phyloP scores from a whole-genome alignment of 2,113 vertebrate species.

The Anguilla japonica region DNA sequence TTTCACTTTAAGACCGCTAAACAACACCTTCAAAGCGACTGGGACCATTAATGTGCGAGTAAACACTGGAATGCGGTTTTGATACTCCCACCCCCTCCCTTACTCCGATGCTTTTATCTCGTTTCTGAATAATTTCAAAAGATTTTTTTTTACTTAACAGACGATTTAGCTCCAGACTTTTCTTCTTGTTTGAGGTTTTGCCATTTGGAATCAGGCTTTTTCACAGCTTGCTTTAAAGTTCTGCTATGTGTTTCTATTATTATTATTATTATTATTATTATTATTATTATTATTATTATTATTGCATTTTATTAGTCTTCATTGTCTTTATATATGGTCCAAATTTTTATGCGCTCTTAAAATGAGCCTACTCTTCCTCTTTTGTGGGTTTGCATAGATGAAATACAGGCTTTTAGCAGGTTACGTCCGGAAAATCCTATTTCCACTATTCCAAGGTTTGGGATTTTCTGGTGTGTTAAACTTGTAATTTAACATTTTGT shows the following conservation, averaged over 20 bases:
- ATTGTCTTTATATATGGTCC: not conserved
- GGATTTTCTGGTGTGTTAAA: not conserved
- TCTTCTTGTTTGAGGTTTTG: not conserved
- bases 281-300: not conserved
- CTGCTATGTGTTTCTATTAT: not conserved
- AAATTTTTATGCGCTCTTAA: not conserved
- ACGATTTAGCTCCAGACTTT: not conserved
- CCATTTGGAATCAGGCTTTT: not conserved
- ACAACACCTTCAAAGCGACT: conserved; percentile 92
- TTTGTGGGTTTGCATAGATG: not conserved
- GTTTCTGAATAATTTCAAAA: conserved; percentile 2
- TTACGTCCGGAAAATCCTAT: not conserved
- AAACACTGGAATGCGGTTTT: conserved; percentile 77
- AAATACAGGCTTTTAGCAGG: too few species aligned
- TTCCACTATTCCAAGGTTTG: not conserved
- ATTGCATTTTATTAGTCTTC: not conserved
- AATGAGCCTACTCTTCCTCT: not conserved
- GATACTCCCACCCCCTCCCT: conserved; percentile 35
- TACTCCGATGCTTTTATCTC: conserved; percentile 12
- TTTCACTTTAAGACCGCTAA: conserved; percentile 95
- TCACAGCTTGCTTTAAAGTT: not conserved
- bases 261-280: not conserved
- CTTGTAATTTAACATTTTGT: not conserved
- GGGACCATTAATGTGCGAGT: conserved; percentile 82
- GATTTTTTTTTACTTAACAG: conserved; percentile 8